A percentile compares a stretch with the other conserved stretches of the same genome.
These are phyloP conservation scores for Ganaspis brasiliensis DNA, from an alignment of 2,888 invertebrate species.

Conservation along the genomic window DNA sequence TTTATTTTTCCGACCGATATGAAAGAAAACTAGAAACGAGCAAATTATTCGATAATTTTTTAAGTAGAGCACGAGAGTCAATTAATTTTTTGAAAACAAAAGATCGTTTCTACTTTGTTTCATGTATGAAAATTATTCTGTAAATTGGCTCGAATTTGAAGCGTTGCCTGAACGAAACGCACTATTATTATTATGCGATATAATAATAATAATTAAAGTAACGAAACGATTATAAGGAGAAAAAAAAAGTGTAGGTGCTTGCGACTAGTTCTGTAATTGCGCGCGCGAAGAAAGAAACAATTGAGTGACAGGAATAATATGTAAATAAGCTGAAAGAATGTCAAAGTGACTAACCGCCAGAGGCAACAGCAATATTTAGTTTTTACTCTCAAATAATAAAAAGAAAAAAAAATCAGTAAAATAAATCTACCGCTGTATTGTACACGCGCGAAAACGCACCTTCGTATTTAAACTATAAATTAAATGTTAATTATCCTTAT, in stretches of 20 bases:
- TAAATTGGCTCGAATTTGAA: constrained; percentile 72
- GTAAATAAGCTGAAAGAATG: constrained; percentile 74
- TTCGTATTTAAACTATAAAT: constrained; percentile 80
- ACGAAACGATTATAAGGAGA: constrained; percentile 23
- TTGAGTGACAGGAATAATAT: constrained; percentile 60
- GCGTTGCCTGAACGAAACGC: constrained; percentile 71
- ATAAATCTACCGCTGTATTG: constrained; percentile 72
- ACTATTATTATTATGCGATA: constrained; percentile 63
- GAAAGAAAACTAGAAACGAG: not conserved
- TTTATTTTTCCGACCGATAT: not conserved
- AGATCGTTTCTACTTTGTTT: not conserved
- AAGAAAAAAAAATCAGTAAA: constrained; percentile 61
- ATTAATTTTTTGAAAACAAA: constrained; percentile 5
- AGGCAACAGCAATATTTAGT: constrained; percentile 79
- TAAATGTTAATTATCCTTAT: constrained; percentile 80
- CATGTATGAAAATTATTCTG: constrained; percentile 61
- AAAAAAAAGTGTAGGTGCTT: constrained; percentile 52
- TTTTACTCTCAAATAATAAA: constrained; percentile 75
- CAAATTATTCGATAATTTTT: not conserved
- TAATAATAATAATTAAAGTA: constrained; percentile 45
- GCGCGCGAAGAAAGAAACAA: constrained; percentile 41
- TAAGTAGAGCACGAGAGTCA: not conserved
- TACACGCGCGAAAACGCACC: constrained; percentile 73
- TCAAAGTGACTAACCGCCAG: constrained; percentile 71
- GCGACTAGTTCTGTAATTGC: constrained; percentile 39